Evolutionary conservation across 2,797 vertebrate species (phyloP), one percentile per base, ranked within the genome.

Genomic region (Echeneis naucrates): DNA sequence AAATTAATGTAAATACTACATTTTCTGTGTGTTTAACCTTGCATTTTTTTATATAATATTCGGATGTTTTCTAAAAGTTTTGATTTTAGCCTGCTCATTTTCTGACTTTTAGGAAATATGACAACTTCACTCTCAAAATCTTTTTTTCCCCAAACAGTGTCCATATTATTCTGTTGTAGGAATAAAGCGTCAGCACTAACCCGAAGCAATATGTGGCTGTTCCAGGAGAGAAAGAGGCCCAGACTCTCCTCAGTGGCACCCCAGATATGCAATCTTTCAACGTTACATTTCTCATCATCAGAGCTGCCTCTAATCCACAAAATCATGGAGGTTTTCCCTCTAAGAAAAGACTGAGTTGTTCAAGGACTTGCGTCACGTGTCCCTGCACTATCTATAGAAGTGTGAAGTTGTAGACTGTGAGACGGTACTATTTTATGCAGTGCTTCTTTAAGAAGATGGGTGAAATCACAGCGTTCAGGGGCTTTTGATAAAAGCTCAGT

Each of bases 241-340:
- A 17, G 17, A 78, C 61, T 85, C 65, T 59, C 69, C 61, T 70
- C 65, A 10, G 69, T 55, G 61, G 64, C 67, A 24, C 23, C 60
- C 24, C 37, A 77, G 65, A 88, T 92, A 90, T 89, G 89, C 90
- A 91, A 87, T 78, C 66, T 72, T 70, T 79, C 71, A 75, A 67
- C 11, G 35, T 82, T 79, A 24, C 48, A 30, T 80, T 52, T 63
- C 44, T 53, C 67, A 59, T 71, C 62, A 42, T 68, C 68, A 38
- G 26, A 55, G 75, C 69, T 86, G 72, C 60, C 81, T 86, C 81
- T 82, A 72, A 86, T 75, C 67, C 59, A 77, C 61, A 33, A 30
- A 30, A 73, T 80, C 40, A 50, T 14, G 1, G 51, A 62, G 68
- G 72, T 57, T 67, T 79, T 51, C 53, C 54, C 37, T 38, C 62